Base-by-base conservation (phyloP, 2,113 vertebrate genomes). In the Pangasianodon hypophthalmus region DNA sequence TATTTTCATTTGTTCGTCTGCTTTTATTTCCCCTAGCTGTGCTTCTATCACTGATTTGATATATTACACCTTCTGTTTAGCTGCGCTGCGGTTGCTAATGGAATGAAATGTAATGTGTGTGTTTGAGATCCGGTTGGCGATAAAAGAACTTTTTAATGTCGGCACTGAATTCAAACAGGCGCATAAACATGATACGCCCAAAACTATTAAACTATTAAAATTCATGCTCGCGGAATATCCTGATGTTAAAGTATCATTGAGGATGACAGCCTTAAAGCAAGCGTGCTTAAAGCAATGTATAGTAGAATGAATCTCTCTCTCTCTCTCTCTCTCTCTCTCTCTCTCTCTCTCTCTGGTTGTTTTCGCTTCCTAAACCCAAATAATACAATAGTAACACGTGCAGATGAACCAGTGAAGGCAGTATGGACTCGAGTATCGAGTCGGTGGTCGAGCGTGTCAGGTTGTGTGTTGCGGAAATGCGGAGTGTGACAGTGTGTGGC, bases 61-160 rank as follows among this genome's bases (percentile, higher is more conserved):
- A 86, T 50, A 82, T 89, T 79, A 58, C 41, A 60, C 85, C 19
- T 44, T 58, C 81, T 58, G 82, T 56, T 83, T 86, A 69, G 44
- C 52, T 4, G 37, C 54, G 44, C 88, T 32, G 80, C 87, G 58
- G 64, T 84, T 88, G 90, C 90, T 92, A 89, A 86, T 62, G 82
- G 82, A 62, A 14, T 18, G 90, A 64, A 62, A 92, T 91, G 67
- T 8, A 73, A 64, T 67, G 60, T 88, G 86, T 83, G 71, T 82
- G 81, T 91, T 62, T 82, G 84, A 32, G 24, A 56, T 64, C 41
- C 41, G 80, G 58, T 44, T 54, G 21, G 88, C 26, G 62, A 75
- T 90, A 73, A 90, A 90, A 91, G 52, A 41, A 84, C 80, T 60
- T 89, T 91, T 89, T 87, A 91, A 89, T 85, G 75, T 82, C 58